Evolutionary conservation across 1,140 invertebrate species (phyloP).

Genomic region (Achatina immaculata): DNA sequence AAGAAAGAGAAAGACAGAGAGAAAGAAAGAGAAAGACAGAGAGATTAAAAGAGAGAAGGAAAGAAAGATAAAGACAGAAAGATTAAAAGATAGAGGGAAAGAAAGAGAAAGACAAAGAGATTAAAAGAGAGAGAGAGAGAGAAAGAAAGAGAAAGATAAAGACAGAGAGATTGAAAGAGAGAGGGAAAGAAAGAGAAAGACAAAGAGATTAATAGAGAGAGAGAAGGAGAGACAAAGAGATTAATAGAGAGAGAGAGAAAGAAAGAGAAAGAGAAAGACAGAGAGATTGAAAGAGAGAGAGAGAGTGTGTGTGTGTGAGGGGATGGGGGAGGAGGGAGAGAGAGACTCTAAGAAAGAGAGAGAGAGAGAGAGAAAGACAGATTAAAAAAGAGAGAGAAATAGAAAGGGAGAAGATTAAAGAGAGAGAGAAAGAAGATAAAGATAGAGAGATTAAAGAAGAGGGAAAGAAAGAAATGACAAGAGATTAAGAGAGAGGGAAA

Average conservation of each 20-base stretch:
- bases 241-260: constrained; percentile 5
- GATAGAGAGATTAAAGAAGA: neutral
- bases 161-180: neutral
- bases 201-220: neutral
- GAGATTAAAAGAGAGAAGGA: neutral
- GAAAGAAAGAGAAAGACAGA: constrained; percentile 7
- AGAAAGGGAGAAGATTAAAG: neutral
- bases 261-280: neutral
- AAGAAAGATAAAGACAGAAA: neutral
- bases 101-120: too few relatives aligned
- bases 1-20: neutral
- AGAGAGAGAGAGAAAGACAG: constrained; percentile 12
- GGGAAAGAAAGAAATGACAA: neutral
- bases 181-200: neutral
- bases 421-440: neutral
- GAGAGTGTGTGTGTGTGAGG: too few relatives aligned
- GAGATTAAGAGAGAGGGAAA: neutral
- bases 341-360: neutral
- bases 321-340: neutral
- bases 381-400: neutral
- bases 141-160: neutral
- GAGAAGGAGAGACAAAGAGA: neutral
- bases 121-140: constrained; percentile 15
- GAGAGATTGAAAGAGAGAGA: neutral
- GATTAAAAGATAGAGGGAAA: neutral